Conservation (phyloP, 1,140 invertebrate species). For the Trichonephila inaurata region DNA sequence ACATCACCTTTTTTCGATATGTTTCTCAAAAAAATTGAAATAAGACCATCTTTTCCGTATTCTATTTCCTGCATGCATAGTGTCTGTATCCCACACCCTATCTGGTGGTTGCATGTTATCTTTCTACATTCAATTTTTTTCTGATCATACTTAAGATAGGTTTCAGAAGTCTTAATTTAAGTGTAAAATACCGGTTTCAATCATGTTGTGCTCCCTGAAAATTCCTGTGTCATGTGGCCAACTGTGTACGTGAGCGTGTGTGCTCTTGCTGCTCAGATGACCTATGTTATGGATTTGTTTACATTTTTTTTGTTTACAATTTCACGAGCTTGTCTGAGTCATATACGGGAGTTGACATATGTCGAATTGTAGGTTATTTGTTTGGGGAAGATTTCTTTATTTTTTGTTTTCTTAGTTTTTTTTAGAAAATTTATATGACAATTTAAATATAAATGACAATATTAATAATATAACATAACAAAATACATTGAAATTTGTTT, state of each 20-base stretch:
- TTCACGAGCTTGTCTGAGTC: not conserved
- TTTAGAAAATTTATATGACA: not conserved
- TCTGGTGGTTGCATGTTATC: not conserved
- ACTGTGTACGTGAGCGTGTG: no score
- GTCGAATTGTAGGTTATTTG: not conserved
- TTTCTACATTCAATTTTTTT: not conserved
- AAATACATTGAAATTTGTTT: not conserved
- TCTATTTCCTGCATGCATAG: conserved; percentile 26
- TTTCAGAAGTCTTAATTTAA: not conserved
- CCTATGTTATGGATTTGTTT: conserved; percentile 45
- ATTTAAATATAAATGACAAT: not conserved
- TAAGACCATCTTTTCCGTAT: conserved; percentile 23
- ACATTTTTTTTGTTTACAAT: conserved; percentile 62
- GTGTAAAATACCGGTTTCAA: not conserved
- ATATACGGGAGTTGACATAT: not conserved
- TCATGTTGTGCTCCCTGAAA: not conserved
- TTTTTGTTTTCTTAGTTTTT: not conserved
- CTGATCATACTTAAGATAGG: not conserved
- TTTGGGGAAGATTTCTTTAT: not conserved
- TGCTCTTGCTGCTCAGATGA: conserved; percentile 24
- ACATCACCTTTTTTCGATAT: not conserved
- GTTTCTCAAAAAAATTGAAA: not conserved
- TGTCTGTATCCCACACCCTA: conserved; percentile 39
- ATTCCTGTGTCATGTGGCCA: not conserved
- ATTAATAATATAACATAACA: not conserved